A percentile compares a stretch with the other conserved stretches of the same genome.
Conservation (phyloP, 92 coral and sea anemone genomes). For the Porites rus region DNA sequence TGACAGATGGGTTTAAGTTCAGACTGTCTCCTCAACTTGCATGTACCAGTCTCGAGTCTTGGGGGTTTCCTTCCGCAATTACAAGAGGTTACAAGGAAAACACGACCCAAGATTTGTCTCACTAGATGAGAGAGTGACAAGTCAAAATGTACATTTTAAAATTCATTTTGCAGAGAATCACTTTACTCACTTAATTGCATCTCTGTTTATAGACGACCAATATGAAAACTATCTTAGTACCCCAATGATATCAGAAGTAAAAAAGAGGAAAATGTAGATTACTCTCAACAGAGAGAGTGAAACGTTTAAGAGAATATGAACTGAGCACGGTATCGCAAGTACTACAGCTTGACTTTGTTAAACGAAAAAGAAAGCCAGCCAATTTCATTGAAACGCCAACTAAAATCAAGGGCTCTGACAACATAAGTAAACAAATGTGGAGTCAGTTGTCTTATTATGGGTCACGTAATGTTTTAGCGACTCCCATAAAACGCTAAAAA, state of each 20-base stretch:
- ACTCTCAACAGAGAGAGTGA: not conserved
- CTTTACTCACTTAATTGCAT: not conserved
- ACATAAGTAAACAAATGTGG: slow-evolving; percentile 2
- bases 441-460: slow-evolving; percentile 1
- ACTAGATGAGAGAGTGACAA: no score
- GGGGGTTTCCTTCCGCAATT: no score
- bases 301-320: not conserved
- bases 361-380: not conserved
- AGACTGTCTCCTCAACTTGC: no score
- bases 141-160: no score
- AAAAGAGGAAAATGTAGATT: not conserved
- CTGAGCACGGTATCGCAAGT: not conserved
- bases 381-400: not conserved
- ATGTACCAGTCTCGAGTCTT: no score
- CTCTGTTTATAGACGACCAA: not conserved
- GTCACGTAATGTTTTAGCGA: not conserved
- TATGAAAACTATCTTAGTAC: not conserved
- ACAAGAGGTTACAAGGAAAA: no score
- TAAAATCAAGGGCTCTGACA: slow-evolving; percentile 11
- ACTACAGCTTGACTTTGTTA: no score
- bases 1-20: no score
- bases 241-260: not conserved
- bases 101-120: no score
- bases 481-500: not conserved
- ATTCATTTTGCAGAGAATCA: no score